Evolutionary conservation across 2,797 vertebrate genomes (phyloP), one percentile per base, ranked within the genome.

Genomic region (Aselliscus stoliczkanus): DNA sequence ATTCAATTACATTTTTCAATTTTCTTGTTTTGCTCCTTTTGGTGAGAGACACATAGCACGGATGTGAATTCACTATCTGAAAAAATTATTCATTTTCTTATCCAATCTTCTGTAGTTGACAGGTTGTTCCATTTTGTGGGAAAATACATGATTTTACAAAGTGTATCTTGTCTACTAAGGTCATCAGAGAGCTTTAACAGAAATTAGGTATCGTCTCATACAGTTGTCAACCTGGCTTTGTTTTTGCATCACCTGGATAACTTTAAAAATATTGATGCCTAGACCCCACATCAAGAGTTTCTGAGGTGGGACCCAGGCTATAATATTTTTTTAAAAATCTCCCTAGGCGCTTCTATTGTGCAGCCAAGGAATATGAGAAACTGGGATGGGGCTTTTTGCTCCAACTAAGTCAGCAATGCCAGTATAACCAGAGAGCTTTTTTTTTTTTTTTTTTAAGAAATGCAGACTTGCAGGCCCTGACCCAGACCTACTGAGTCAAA

Each of bases 1-100:
- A 65, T 96, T 95, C 64, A 88, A 93, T 97, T 95, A 95, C 88
- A 80, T 58, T 88, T 83, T 91, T 82, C 73, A 80, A 44, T 94
- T 90, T 92, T 88, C 47, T 90, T 60, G 4, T 76, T 92, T 87
- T 73, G 2, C 37, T 88, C 20, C 62, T 88, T 95, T 94, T 4
- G 1, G 34, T 21, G 29, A 88, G 58, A 90, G 44, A 87, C 58
- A 60, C 8, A 34, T 47, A 89, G 11, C 0, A n/a, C 15, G 92
- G 76, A 88, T 12, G 8, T 85, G 90, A 92, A 93, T 81, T 96
- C 25, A 60, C 62, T 64, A 39, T 52, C 20, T 18, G 2, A 90
- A 96, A 42, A 92, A 94, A 79, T 58, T 52, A 72, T 67, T 65
- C 23, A 37, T 58, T 84, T 88, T 91, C 60, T 82, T 88, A 72